A percentile compares a stretch with the other conserved stretches of the same genome.
Evolutionary conservation across 2,113 vertebrate genomes (phyloP).

Genomic region (Amphilophus citrinellus): DNA sequence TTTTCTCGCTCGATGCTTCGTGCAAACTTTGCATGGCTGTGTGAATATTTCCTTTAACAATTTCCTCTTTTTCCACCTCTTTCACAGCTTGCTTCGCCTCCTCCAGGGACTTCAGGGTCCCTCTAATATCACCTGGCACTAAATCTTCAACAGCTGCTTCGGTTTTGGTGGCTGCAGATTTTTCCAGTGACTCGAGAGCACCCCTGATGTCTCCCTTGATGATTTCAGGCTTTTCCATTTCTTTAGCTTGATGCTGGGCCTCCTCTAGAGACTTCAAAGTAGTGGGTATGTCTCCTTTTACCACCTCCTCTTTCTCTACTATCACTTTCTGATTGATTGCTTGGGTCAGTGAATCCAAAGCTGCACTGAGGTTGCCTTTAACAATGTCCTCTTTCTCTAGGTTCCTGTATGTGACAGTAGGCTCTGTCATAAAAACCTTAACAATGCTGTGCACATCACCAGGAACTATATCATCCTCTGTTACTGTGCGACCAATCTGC

Average conservation of each 20-base stretch:
- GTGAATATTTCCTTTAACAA: constrained; percentile 80
- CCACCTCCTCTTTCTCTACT: constrained; percentile 86
- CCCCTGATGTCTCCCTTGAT: constrained; percentile 85
- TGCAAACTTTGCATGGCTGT: constrained; percentile 71
- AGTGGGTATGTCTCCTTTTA: constrained; percentile 84
- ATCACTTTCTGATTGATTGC: constrained; percentile 83
- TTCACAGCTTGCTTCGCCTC: constrained; percentile 84
- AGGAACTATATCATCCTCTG: constrained; percentile 87
- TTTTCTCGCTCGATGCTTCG: constrained; percentile 81
- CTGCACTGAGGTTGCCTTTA: constrained; percentile 87
- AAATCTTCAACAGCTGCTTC: constrained; percentile 86
- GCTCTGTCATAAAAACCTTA: constrained; percentile 87
- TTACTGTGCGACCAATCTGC: constrained; percentile 84
- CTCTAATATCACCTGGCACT: constrained; percentile 85
- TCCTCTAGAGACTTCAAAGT: constrained; percentile 86
- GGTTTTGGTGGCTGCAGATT: constrained; percentile 79
- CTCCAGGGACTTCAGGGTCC: constrained; percentile 86
- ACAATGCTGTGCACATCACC: constrained; percentile 87
- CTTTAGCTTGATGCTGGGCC: constrained; percentile 82
- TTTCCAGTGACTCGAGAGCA: constrained; percentile 87
- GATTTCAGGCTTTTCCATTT: constrained; percentile 83
- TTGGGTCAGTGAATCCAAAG: constrained; percentile 86
- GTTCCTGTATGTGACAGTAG: constrained; percentile 76
- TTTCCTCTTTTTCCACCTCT: constrained; percentile 80
- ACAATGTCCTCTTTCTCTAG: constrained; percentile 83